Evolutionary conservation across 1,140 invertebrate genomes (phyloP).

Genomic region (Choristoneura fumiferana): DNA sequence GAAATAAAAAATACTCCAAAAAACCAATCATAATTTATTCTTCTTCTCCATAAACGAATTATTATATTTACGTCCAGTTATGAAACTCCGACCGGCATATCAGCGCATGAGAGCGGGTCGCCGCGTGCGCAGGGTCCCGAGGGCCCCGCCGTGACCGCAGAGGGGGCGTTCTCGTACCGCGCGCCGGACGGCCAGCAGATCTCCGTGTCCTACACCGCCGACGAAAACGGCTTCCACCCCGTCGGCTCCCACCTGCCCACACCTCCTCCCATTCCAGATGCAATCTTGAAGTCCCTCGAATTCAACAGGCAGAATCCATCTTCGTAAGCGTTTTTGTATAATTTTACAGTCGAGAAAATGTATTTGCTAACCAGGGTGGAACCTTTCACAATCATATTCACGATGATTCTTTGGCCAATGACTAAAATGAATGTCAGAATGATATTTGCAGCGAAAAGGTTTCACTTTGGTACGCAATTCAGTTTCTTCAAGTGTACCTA

Average conservation of each 20-base stretch:
- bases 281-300: constrained; percentile 62
- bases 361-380: too few relatives aligned
- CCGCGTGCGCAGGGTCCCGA: constrained; percentile 81
- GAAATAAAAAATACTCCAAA: too few relatives aligned
- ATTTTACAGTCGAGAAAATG: background rate
- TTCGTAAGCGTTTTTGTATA: constrained; percentile 45
- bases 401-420: too few relatives aligned
- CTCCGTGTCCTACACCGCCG: constrained; percentile 86
- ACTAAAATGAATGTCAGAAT: too few relatives aligned
- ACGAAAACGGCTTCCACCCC: constrained; percentile 89
- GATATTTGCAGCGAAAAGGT: too few relatives aligned
- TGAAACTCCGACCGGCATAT: constrained; percentile 82
- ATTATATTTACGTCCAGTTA: constrained; percentile 71
- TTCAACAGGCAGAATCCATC: constrained; percentile 60
- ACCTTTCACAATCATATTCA: too few relatives aligned
- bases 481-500: too few relatives aligned
- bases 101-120: constrained; percentile 83
- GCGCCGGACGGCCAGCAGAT: constrained; percentile 86
- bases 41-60: too few relatives aligned
- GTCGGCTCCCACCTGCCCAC: constrained; percentile 88
- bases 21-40: too few relatives aligned
- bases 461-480: too few relatives aligned
- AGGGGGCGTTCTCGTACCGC: constrained; percentile 86
- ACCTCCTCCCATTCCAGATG: constrained; percentile 85
- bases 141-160: constrained; percentile 80